Conservation (phyloP, 64 coral and sea anemone genomes). For the Anthopleura sola region DNA sequence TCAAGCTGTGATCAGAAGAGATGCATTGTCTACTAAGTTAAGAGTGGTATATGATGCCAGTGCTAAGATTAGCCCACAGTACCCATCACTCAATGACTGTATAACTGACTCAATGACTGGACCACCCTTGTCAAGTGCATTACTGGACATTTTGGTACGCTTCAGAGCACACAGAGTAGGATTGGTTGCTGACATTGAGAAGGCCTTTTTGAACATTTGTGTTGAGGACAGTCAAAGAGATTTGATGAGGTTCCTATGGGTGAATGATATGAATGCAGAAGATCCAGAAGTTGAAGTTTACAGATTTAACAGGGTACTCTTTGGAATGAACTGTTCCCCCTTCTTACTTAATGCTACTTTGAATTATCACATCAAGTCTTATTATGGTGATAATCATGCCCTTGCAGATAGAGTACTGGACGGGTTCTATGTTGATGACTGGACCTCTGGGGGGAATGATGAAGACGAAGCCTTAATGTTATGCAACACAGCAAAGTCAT, state of each 20-base stretch:
- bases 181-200: constrained; percentile 45
- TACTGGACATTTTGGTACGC: constrained; percentile 23
- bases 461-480: constrained; percentile 11
- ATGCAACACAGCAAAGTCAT: constrained; percentile 17
- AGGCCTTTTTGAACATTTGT: constrained; percentile 38
- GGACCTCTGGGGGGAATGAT: not conserved
- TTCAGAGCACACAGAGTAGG: constrained; percentile 33
- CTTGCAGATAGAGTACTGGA: constrained; percentile 5
- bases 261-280: constrained; percentile 16
- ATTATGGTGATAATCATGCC: not conserved
- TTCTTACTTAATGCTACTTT: not conserved
- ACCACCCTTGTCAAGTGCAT: not conserved
- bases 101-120: no score
- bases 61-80: not conserved
- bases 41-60: constrained; percentile 36
- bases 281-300: constrained; percentile 23
- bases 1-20: constrained; percentile 36
- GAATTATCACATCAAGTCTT: constrained; percentile 6
- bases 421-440: constrained; percentile 49
- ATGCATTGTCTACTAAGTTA: constrained; percentile 42
- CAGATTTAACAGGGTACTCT: constrained; percentile 41
- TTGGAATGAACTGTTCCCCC: constrained; percentile 31
- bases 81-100: constrained; percentile 8
- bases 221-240: constrained; percentile 25
- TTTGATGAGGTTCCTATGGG: constrained; percentile 48